These are phyloP conservation scores for Gavialis gangeticus DNA, from an alignment of 2,113 vertebrate species.

Conservation along the genomic window DNA sequence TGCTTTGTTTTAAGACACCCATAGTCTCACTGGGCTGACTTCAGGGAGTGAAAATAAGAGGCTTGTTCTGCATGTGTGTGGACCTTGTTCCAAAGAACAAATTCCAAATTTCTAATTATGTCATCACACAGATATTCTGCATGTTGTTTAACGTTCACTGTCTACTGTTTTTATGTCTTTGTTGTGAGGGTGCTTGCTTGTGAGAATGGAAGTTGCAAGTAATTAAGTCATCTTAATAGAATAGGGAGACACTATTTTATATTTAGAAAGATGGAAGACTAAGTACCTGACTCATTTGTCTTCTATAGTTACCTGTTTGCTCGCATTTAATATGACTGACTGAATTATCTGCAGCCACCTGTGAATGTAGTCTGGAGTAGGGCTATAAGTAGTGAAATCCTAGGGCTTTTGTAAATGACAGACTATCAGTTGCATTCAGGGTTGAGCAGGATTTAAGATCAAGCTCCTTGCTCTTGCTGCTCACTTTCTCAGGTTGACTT, in stretches of 20 bases:
- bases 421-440: neutral
- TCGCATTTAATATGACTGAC: conserved; percentile 21
- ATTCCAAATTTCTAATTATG: conserved; percentile 21
- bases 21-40: neutral
- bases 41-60: neutral
- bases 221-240: conserved; percentile 28
- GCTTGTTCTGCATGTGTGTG: neutral
- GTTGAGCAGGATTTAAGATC: neutral
- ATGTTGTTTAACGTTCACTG: conserved; percentile 3
- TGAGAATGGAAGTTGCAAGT: conserved; percentile 21
- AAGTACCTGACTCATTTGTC: conserved; percentile 15
- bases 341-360: conserved; percentile 61
- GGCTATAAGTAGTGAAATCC: conserved; percentile 8
- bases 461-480: neutral
- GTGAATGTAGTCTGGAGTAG: conserved; percentile 16
- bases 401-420: neutral
- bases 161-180: conserved; percentile 40
- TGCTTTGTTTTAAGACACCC: neutral
- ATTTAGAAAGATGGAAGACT: conserved; percentile 43
- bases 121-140: neutral
- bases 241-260: conserved; percentile 52
- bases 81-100: neutral
- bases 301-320: conserved; percentile 41
- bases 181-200: conserved; percentile 38
- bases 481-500: neutral